Percentiles rank a stretch among this genome's conserved stretches.
Conservation (phyloP, 2,888 invertebrate species). For the Scrobipalpa costella region DNA sequence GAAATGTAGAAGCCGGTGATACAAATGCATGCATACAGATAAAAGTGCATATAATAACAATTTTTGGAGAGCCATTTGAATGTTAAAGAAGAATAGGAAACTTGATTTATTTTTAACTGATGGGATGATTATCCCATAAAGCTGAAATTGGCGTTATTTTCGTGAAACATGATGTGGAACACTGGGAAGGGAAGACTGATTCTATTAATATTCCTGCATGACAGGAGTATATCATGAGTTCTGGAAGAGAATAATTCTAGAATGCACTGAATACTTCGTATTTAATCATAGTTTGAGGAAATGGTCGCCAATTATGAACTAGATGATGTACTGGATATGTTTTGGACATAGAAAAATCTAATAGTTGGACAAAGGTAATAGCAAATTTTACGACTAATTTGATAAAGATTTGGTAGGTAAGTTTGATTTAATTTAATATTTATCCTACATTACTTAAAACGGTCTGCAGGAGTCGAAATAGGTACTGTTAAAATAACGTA, state of each 20-base stretch:
- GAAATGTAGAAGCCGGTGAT: slow-evolving; percentile 67
- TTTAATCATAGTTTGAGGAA: background rate
- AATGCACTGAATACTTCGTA: too few species aligned
- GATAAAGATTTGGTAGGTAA: slow-evolving; percentile 20
- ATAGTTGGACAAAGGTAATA: slow-evolving; percentile 17
- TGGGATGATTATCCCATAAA: background rate
- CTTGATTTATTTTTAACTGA: slow-evolving; percentile 29
- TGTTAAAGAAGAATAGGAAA: slow-evolving; percentile 44
- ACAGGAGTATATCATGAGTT: background rate
- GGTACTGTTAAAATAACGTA: slow-evolving; percentile 32
- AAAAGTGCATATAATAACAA: slow-evolving; percentile 68
- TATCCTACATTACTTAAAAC: slow-evolving; percentile 11
- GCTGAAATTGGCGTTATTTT: background rate
- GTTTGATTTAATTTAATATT: background rate
- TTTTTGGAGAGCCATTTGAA: slow-evolving; percentile 59
- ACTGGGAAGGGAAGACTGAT: slow-evolving; percentile 57
- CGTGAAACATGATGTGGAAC: slow-evolving; percentile 42
- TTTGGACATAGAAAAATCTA: slow-evolving; percentile 22
- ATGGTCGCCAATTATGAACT: slow-evolving; percentile 36
- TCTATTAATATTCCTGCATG: background rate
- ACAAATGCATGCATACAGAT: slow-evolving; percentile 72
- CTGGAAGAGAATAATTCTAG: background rate
- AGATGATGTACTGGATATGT: slow-evolving; percentile 18
- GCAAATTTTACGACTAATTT: slow-evolving; percentile 28
- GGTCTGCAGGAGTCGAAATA: slow-evolving; percentile 4